Evolutionary conservation across 2,888 invertebrate species (phyloP), one percentile per base, ranked within the genome.

Genomic region (Phytoseiulus persimilis): DNA sequence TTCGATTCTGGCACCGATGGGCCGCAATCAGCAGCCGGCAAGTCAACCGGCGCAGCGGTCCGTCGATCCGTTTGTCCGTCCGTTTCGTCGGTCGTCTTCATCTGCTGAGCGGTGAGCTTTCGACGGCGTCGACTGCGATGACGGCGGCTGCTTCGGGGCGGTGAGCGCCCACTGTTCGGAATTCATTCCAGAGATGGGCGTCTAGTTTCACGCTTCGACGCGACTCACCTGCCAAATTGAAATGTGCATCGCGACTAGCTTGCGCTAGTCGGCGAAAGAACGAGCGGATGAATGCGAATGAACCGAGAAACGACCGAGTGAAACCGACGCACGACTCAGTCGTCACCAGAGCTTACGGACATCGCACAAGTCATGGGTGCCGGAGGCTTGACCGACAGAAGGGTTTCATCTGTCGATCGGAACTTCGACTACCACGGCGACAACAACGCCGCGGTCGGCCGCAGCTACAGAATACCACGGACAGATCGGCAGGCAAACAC

Each of bases 201-300:
- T 87, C 87, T 87, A n/a, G 33, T 87, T 87, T 87, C 87, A 87
- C 87, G 87, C 87, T 31, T 87, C 39, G 87, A 33, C 87, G 33
- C 87, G 39, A 33, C 18, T 45, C 32, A 87, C 32, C n/a, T 33
- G 87, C 39, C 87, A 87, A 87, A 87, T 87, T 87, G 33, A 87
- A 87, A 87, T 87, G 32, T 87, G 32, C 87, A 45, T 45, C 39
- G 39, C 32, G 87, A 33, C n/a, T 31, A 83, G 83, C 87, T 32
- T 39, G 6, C 33, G 87, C 32, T 87, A 65, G 65, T 23, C 2
- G 65, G 65, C 65, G 65, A 18, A 23, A 1, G 65, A 65, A 9
- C 39, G 39, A 39, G 39, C 65, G 65, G 65, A 65, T 65, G 65
- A 39, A 39, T 39, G 39, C 39, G 39, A 39, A 39, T 39, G 39